Base-by-base conservation (phyloP, 2,888 invertebrate genomes). In the Zeuzera pyrina region DNA sequence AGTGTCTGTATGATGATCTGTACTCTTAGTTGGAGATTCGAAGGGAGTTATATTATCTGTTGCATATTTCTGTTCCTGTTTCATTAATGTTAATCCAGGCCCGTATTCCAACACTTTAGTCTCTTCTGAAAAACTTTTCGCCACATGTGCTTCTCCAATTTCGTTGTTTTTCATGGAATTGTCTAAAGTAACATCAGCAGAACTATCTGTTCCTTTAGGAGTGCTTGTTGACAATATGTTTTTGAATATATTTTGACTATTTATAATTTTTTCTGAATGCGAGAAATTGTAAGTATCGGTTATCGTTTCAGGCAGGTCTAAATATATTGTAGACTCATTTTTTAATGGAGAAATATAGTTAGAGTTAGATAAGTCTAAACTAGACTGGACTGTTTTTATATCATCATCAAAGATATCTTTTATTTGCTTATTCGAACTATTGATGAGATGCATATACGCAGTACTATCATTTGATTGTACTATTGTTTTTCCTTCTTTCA, bases 11-110 rank as follows among this genome's bases (percentile, higher is more conserved):
- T 63, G 83, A 36, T 69, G 76, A n/a, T n/a, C n/a, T n/a, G n/a
- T n/a, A 35, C 76, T 78, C 56, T 76, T 78, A 2, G 79, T 72
- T 0, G 79, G 79, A 15, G 81, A 83, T 42, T 81, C 83, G 35
- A 72, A 73, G 2, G 83, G 79, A 39, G 79, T 83, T 27, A 71
- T 33, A 10, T 44, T 63, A 8, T 81, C 77, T 2, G 65, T 59
- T 1, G 67, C 57, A 31, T 45, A 57, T 53, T 57, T 70, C 31
- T 69, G 69, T 39, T 78, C 78, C 5, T 64, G 41, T 41, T 66
- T 79, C 2, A 60, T 59, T 4, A 62, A 33, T 0, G 59, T 51
- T 1, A 51, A 47, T 13, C 56, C 69, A 3, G 61, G 47, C 2
- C 44, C 60, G 21, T 52, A 52, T 14, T 67, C 57, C 1, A 63